Percentiles rank a stretch among this genome's conserved stretches.
These are phyloP conservation scores for Micropterix aruncella DNA, from an alignment of 2,888 invertebrate species.

Conservation along the genomic window DNA sequence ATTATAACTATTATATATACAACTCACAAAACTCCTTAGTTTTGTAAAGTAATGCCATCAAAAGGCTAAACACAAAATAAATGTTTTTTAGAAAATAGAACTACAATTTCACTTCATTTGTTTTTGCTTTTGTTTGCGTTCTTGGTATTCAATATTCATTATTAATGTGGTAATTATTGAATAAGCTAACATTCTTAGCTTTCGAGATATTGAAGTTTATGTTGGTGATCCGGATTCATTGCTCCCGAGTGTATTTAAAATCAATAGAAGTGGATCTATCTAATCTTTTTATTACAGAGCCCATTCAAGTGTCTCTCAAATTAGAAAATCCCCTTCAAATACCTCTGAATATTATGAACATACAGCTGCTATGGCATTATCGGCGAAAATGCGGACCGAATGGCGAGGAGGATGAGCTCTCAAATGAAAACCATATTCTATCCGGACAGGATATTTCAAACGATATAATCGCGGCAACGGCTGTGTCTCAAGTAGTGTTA, in stretches of 20 bases:
- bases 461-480: slow-evolving; percentile 17
- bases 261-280: no score
- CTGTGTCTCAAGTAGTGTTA: slow-evolving; percentile 8
- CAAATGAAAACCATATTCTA: slow-evolving; percentile 23
- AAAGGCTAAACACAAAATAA: no score
- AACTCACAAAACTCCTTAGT: neutral
- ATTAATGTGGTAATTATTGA: no score
- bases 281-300: slow-evolving; percentile 56
- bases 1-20: slow-evolving; percentile 1
- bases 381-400: slow-evolving; percentile 15
- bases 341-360: slow-evolving; percentile 49
- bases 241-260: no score
- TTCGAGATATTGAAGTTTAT: no score
- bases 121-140: no score
- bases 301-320: slow-evolving; percentile 63
- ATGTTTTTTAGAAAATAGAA: neutral
- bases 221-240: no score
- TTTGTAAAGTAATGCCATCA: no score
- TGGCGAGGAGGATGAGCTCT: slow-evolving; percentile 21
- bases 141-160: no score
- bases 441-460: slow-evolving; percentile 25
- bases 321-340: slow-evolving; percentile 67
- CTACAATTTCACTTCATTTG: no score
- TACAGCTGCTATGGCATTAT: slow-evolving; percentile 63
- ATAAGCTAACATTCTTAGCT: no score